These are phyloP conservation scores for Melanargia galathea DNA, from an alignment of 2,888 invertebrate genomes.

Conservation along the genomic window DNA sequence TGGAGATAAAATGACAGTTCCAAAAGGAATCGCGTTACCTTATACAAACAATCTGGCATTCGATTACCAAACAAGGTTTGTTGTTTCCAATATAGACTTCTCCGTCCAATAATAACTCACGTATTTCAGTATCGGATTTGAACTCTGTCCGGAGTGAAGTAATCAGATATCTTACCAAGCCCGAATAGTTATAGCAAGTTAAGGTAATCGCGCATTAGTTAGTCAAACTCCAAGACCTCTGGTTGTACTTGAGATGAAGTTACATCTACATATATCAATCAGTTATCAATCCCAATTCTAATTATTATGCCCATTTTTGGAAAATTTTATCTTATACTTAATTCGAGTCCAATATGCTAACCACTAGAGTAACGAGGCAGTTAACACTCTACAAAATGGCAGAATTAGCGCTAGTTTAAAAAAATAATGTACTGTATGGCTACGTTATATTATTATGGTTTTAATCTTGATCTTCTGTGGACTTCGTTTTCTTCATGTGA, in stretches of 20 bases:
- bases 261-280: neutral
- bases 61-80: slow-evolving; percentile 25
- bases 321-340: too few species aligned
- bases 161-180: slow-evolving; percentile 58
- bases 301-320: too few species aligned
- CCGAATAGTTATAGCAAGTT: slow-evolving; percentile 32
- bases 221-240: neutral
- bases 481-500: too few species aligned
- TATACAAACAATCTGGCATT: slow-evolving; percentile 20
- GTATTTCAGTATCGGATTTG: slow-evolving; percentile 52
- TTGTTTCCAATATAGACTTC: slow-evolving; percentile 19
- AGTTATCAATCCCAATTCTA: too few species aligned
- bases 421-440: too few species aligned
- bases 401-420: too few species aligned
- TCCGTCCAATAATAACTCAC: slow-evolving; percentile 50
- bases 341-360: too few species aligned
- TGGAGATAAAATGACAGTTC: slow-evolving; percentile 23
- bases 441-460: too few species aligned
- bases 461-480: too few species aligned
- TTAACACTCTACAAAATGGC: too few species aligned
- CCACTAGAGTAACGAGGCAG: too few species aligned
- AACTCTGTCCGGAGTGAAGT: slow-evolving; percentile 50
- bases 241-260: neutral
- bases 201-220: slow-evolving; percentile 3
- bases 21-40: slow-evolving; percentile 19